Evolutionary conservation across 2,888 invertebrate genomes (phyloP).

Genomic region (Mechanitis messenoides): DNA sequence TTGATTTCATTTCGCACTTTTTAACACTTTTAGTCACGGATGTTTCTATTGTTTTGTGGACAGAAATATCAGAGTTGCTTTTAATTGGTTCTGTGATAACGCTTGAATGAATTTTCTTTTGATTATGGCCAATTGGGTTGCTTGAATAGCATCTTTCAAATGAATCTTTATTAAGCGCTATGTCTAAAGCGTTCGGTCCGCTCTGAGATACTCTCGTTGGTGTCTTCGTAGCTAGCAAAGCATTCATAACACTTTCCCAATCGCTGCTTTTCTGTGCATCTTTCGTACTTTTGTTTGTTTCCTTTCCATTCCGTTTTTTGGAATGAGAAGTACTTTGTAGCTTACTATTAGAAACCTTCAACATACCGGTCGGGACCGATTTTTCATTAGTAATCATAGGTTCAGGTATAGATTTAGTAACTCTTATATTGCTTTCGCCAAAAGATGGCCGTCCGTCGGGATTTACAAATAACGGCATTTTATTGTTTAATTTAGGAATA

Average conservation of each 20-base stretch:
- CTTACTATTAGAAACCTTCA: constrained; percentile 13
- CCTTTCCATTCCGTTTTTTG: constrained; percentile 22
- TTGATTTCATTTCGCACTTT: background rate
- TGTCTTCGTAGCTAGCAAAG: constrained; percentile 57
- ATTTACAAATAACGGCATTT: background rate
- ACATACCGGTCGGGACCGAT: constrained; percentile 8
- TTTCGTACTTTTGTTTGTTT: constrained; percentile 8
- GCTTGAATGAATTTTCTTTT: constrained; percentile 27
- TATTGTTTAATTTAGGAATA: constrained; percentile 7
- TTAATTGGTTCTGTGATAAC: constrained; percentile 8
- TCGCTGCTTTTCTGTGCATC: constrained; percentile 32
- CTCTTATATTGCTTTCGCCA: background rate
- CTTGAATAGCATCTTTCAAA: constrained; percentile 35
- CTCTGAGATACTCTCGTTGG: constrained; percentile 40
- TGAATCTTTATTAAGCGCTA: constrained; percentile 48
- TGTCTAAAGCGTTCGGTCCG: constrained; percentile 55
- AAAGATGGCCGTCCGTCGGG: background rate
- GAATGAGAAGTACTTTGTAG: constrained; percentile 9
- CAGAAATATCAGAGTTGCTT: constrained; percentile 10
- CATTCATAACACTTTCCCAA: constrained; percentile 62
- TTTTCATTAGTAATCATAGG: background rate
- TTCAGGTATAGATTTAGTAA: background rate
- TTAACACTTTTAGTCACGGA: background rate
- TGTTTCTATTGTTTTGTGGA: background rate
- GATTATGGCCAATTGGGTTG: constrained; percentile 34